Evolutionary conservation across 2,113 vertebrate species (phyloP).

Genomic region (Dasyornis broadbenti): DNA sequence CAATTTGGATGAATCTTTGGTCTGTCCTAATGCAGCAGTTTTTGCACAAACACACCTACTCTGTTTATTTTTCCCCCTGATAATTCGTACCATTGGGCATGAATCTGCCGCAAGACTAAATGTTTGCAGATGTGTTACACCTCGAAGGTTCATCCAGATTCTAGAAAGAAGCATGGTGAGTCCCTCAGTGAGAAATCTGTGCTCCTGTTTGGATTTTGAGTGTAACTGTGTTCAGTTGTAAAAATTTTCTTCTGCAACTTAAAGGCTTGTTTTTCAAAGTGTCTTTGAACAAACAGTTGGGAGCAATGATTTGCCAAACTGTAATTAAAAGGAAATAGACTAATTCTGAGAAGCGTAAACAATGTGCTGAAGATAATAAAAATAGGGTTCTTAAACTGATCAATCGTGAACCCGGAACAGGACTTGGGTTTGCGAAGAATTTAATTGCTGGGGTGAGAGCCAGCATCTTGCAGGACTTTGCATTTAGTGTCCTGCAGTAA

Average conservation of each 20-base stretch:
- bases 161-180: not conserved
- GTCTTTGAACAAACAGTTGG: conserved; percentile 42
- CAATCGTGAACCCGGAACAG: not conserved
- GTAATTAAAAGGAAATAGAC: conserved; percentile 53
- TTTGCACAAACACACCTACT: not conserved
- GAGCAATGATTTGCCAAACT: conserved; percentile 51
- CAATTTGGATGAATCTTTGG: not conserved
- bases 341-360: conserved; percentile 30
- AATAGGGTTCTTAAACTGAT: conserved; percentile 10
- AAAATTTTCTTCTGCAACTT: conserved; percentile 4
- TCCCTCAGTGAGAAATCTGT: not conserved
- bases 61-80: accelerated
- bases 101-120: not conserved
- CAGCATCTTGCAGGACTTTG: not conserved
- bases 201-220: not conserved
- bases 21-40: not conserved
- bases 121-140: not conserved
- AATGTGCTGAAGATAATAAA: conserved; percentile 34
- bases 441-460: not conserved
- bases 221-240: not conserved
- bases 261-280: conserved; percentile 17
- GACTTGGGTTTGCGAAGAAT: not conserved
- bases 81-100: not conserved
- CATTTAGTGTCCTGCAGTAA: not conserved
- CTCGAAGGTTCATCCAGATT: not conserved